A percentile compares a stretch with the other conserved stretches of the same genome.
These are phyloP conservation scores for Piscicola geometra DNA, from an alignment of 2,888 invertebrate genomes.

Conservation along the genomic window DNA sequence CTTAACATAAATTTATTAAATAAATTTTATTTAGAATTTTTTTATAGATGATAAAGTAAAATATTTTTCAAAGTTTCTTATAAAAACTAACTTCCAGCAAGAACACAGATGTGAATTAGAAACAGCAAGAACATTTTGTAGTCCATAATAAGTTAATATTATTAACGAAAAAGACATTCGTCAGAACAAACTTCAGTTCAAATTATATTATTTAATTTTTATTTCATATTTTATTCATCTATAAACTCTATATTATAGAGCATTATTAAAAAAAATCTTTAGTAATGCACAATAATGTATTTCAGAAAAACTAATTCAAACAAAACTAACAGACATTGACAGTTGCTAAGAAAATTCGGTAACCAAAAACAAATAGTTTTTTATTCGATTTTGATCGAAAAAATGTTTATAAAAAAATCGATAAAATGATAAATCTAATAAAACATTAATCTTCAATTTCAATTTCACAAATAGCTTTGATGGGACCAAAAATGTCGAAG, in stretches of 20 bases:
- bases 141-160: too few relatives aligned
- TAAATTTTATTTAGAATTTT: too few relatives aligned
- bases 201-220: too few relatives aligned
- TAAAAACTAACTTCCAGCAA: background rate
- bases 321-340: background rate
- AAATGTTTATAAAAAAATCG: background rate
- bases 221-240: too few relatives aligned
- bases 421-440: too few relatives aligned
- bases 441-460: background rate
- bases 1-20: too few relatives aligned
- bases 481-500: conserved; percentile 2
- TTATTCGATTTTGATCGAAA: background rate
- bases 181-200: too few relatives aligned
- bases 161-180: too few relatives aligned
- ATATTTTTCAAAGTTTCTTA: too few relatives aligned
- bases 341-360: background rate
- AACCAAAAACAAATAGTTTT: background rate
- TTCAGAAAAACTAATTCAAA: background rate
- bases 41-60: too few relatives aligned
- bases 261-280: background rate
- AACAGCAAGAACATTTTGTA: too few relatives aligned
- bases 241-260: background rate
- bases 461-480: conserved; percentile 20
- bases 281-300: background rate
- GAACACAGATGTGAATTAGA: background rate